Conservation (phyloP, 2,113 vertebrate genomes). For the Telmatochromis sp. region DNA sequence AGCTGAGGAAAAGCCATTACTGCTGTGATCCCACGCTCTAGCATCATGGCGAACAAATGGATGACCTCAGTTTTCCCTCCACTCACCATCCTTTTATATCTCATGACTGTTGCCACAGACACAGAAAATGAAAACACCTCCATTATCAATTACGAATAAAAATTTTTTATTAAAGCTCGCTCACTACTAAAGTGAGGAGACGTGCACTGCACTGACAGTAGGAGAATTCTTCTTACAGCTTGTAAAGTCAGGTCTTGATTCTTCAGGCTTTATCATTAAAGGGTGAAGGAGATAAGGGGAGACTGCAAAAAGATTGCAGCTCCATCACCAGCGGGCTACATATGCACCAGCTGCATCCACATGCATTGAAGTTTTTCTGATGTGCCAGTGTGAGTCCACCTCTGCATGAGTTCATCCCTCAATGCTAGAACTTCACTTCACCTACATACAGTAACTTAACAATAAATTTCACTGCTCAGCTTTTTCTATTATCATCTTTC, state of each 20-base stretch:
- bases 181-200: neutral
- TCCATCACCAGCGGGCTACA: neutral
- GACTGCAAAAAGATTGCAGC: neutral
- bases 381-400: neutral
- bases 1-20: neutral
- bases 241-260: neutral
- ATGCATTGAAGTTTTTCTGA: neutral
- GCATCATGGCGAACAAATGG: neutral
- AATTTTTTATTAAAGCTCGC: neutral
- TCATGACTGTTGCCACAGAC: constrained; percentile 40
- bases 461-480: neutral
- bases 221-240: neutral
- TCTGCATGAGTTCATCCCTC: neutral
- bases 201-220: neutral
- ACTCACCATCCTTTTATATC: neutral
- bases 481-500: neutral
- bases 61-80: neutral
- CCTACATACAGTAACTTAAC: neutral
- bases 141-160: constrained; percentile 6
- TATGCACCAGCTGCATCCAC: neutral
- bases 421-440: neutral
- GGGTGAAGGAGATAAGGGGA: neutral
- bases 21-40: neutral
- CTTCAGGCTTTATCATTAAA: neutral
- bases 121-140: constrained; percentile 1